Evolutionary conservation across 1,140 invertebrate species (phyloP), one percentile per base, ranked within the genome.

Genomic region (Diorhabda sublineata): DNA sequence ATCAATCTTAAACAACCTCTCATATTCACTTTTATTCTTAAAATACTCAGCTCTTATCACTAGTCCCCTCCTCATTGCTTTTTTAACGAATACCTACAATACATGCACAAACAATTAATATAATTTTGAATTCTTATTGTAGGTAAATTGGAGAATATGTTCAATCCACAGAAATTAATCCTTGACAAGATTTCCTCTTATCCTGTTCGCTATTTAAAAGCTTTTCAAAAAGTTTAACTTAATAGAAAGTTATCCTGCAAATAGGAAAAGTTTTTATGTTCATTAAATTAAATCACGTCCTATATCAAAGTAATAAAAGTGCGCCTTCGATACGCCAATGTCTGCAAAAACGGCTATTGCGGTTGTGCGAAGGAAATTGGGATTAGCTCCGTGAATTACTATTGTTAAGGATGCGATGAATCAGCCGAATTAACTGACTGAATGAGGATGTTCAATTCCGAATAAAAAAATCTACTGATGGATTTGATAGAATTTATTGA

Each of bases 331-430:
- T 52, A 52, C 47, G 47, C 47, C 47, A 52, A 52, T 52, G 47
- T 52, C 47, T 52, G 47, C 47, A 52, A 52, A 52, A 52, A 52
- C 47, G 47, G 47, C 47, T 52, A 52, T 52, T 52, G 47, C 47
- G 47, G 47, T 52, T 52, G 47, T 62, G 42, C 61, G 61, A 44
- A 47, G 61, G 61, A 62, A 62, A 62, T 62, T 62, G 61, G 61
- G 45, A 62, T 62, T 62, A 62, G 61, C 44, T 44, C 61, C 43
- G 61, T 62, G 61, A 62, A 62, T 62, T 62, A 62, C 61, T 62
- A 62, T 62, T 45, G 61, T 45, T 62, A n/a, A 62, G 44, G 61
- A 62, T 62, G 61, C 61, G 61, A 62, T 62, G 61, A 62, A 62
- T 62, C 61, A 62, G 61, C 61, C 61, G 61, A 62, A 62, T 62